A percentile compares a stretch with the other conserved stretches of the same genome.
Evolutionary conservation across 2,797 vertebrate species (phyloP).

Genomic region (Silurus aristotelis): DNA sequence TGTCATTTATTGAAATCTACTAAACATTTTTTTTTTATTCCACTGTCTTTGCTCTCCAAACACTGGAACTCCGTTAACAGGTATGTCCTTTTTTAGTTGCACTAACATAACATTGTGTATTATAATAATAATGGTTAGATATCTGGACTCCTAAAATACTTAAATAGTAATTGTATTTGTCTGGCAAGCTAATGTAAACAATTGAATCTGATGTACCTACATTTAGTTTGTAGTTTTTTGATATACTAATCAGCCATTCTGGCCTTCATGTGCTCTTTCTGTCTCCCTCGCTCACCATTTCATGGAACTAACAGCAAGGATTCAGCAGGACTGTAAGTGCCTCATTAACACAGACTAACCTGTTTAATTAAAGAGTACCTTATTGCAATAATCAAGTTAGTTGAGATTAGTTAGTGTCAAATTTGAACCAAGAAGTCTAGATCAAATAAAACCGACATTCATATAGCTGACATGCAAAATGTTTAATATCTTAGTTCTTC

Average conservation of each 20-base stretch:
- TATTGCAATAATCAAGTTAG: constrained; percentile 23
- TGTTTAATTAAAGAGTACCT: constrained; percentile 28
- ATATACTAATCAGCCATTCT: constrained; percentile 20
- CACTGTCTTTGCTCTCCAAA: constrained; percentile 2
- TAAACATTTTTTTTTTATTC: constrained; percentile 20
- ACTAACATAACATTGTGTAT: constrained; percentile 14
- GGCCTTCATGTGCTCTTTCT: constrained; percentile 13
- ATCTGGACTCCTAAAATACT: neutral
- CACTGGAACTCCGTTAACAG: constrained; percentile 41
- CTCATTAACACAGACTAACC: constrained; percentile 52
- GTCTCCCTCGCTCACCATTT: constrained; percentile 43
- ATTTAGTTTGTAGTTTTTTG: neutral
- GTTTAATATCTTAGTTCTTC: neutral
- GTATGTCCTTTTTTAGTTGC: constrained; percentile 37
- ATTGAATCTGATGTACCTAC: neutral
- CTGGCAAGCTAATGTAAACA: neutral
- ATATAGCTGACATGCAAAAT: neutral
- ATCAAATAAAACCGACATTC: neutral
- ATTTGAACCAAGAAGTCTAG: constrained; percentile 19
- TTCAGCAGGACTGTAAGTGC: constrained; percentile 93
- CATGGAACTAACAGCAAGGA: constrained; percentile 92
- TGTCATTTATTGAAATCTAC: constrained; percentile 3
- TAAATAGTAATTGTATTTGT: neutral
- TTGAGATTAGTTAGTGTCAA: constrained; percentile 17
- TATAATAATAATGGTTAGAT: neutral